phyloP scores from a whole-genome alignment of 2,113 vertebrate genomes.

The zebrafish (Danio rerio) region GRCz12tu NC_133192.1:24508001-24508500 shows the following conservation, averaged over 20 bases:
- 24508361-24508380: no score
- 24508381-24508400: no score
- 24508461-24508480: no score
- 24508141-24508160: not conserved
- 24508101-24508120: constrained; percentile 23
- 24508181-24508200: not conserved
- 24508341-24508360: no score
- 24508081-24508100: constrained; percentile 8
- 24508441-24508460: no score
- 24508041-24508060: not conserved
- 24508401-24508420: no score
- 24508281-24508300: not conserved
- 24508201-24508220: constrained; percentile 11
- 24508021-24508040: constrained; percentile 6
- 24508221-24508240: constrained; percentile 7
- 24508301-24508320: no score
- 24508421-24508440: no score
- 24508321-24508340: no score
- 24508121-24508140: constrained; percentile 2
- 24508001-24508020: not conserved
- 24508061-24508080: not conserved
- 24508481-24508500: no score
- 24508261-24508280: not conserved
- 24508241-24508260: not conserved
- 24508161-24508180: not conserved